Conservation (phyloP, 2,113 vertebrate species). For the Nesogale talazaci region DNA sequence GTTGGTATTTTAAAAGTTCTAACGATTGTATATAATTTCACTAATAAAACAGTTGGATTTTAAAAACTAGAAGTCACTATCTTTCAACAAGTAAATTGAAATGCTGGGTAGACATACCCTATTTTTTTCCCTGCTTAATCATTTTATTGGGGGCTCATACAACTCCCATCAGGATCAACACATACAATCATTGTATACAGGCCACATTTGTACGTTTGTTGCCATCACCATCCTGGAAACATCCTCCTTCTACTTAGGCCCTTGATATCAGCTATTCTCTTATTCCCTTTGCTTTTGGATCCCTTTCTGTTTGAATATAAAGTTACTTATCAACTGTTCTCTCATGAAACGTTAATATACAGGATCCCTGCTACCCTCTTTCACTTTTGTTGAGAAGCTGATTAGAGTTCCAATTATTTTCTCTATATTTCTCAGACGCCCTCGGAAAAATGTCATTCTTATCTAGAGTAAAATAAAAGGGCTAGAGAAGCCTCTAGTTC, state of each 20-base stretch:
- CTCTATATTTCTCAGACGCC: constrained; percentile 10
- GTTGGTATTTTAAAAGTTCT: no score
- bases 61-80: not conserved
- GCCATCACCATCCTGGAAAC: no score
- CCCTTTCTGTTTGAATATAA: not conserved
- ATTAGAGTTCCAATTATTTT: constrained; percentile 18
- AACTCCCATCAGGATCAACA: no score
- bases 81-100: not conserved
- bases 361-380: not conserved
- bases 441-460: not conserved
- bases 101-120: not conserved
- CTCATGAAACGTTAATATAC: constrained; percentile 10
- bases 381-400: not conserved
- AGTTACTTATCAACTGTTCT: not conserved
- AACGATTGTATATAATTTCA: no score
- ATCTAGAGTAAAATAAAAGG: constrained; percentile 32
- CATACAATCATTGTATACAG: no score
- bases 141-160: no score
- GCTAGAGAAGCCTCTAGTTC: not conserved
- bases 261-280: no score
- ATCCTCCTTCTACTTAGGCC: no score
- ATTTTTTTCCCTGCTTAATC: no score
- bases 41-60: not conserved
- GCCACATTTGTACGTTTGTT: no score
- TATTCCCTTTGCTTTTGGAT: not conserved